Evolutionary conservation across 2,888 invertebrate genomes (phyloP), one percentile per base, ranked within the genome.

Genomic region (Campopleginae sp.): DNA sequence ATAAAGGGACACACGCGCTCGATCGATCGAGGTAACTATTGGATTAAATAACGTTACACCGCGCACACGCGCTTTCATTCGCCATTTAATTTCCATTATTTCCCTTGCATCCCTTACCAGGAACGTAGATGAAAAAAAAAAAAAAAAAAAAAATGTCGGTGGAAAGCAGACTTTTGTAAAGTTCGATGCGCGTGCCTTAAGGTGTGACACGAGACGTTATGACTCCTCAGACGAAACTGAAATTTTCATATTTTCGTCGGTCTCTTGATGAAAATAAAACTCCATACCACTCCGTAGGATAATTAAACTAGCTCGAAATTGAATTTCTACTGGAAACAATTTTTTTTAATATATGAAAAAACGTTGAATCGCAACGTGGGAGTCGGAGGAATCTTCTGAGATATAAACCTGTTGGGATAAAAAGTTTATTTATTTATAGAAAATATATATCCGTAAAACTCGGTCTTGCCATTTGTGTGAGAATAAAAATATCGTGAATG

Each of bases 401-500:
- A 65, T 17, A 65, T n/a, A 65, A 65, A 65, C 38, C 27, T 58
- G 17, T 65, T 65, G 33, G 63, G 17, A 38, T n/a, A n/a, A 6
- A n/a, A 38, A n/a, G 10, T 38, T 38, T 65, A 1, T 33, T 63
- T 63, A 33, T 38, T 8, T 38, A 33, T 19, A n/a, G 8, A 8
- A n/a, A 38, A 10, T 38, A 51, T 51, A 71, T 51, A 31, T 38
- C 10, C n/a, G n/a, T 46, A n/a, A 17, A 27, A 27, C 31, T 48
- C n/a, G 46, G 31, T 48, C n/a, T n/a, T 46, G 10, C 19, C n/a
- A 51, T 71, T 19, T 33, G 38, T 31, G 70, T 31, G 68, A 46
- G 71, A 74, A 83, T 72, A 23, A 23, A 74, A 31, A 61, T 63
- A 33, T 48, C n/a, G 74, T 44, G 14, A 58, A 63, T 51, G 46